phyloP scores from a whole-genome alignment of 2,888 invertebrate genomes.

The Pterobdella sp. region DNA sequence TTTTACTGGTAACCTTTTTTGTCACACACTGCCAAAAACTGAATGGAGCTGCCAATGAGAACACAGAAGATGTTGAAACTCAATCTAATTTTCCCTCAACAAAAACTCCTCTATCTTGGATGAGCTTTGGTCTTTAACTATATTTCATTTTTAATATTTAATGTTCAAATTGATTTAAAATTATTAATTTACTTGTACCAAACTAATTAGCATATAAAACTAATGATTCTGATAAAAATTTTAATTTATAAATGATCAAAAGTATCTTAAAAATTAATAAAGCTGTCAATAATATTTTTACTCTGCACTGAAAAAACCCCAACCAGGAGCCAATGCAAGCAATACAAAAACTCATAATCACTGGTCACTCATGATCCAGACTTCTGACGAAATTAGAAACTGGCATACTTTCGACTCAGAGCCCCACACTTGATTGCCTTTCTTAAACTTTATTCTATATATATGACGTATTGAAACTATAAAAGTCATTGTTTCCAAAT shows the following conservation, averaged over 20 bases:
- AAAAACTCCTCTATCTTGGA: neutral
- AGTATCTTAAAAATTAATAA: too few species aligned
- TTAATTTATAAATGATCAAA: too few species aligned
- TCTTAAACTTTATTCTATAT: neutral
- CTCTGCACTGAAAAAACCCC: too few species aligned
- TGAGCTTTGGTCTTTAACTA: neutral
- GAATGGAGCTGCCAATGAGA: neutral
- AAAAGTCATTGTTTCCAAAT: too few species aligned
- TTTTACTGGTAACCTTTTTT: neutral
- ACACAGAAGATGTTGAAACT: neutral
- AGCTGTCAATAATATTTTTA: too few species aligned
- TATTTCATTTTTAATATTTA: too few species aligned
- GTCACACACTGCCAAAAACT: neutral
- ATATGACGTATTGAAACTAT: neutral
- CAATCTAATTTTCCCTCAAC: too few species aligned
- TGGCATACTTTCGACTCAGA: neutral
- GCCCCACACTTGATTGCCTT: neutral
- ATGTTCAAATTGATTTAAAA: too few species aligned
- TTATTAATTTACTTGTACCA: too few species aligned
- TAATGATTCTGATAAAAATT: too few species aligned
- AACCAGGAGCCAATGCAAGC: neutral
- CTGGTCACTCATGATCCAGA: neutral
- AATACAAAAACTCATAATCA: neutral
- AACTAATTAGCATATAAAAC: too few species aligned
- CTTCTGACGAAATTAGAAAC: neutral